These are phyloP conservation scores for Aldrovandia affinis DNA, from an alignment of 2,797 vertebrate genomes.

Conservation along the genomic window DNA sequence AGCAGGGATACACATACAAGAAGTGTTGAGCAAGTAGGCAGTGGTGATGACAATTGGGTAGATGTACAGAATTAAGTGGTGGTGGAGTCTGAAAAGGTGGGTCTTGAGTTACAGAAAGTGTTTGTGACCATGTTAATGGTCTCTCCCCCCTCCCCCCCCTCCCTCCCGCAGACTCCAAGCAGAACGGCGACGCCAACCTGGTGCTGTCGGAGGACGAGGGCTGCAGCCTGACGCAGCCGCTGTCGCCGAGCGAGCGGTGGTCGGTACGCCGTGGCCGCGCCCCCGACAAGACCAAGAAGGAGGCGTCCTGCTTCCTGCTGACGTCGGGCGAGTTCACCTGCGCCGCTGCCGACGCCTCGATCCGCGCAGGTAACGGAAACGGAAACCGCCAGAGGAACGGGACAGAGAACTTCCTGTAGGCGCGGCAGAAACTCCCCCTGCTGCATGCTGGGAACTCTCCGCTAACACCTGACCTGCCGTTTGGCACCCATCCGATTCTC, in stretches of 20 bases:
- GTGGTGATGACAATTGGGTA: too few species aligned
- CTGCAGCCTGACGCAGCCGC: slow-evolving; percentile 81
- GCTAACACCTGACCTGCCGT: too few species aligned
- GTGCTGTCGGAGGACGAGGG: slow-evolving; percentile 88
- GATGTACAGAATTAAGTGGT: too few species aligned
- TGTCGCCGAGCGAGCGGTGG: slow-evolving; percentile 78
- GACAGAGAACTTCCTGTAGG: slow-evolving; percentile 3
- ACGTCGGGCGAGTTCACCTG: slow-evolving; percentile 82
- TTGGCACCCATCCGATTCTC: too few species aligned
- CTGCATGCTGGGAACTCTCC: slow-evolving; percentile 14
- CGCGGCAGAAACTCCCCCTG: background rate
- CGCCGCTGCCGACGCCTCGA: slow-evolving; percentile 73
- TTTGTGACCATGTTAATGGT: background rate
- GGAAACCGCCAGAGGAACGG: slow-evolving; percentile 11
- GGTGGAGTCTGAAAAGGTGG: too few species aligned
- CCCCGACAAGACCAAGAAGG: slow-evolving; percentile 86
- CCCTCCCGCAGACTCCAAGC: slow-evolving; percentile 85
- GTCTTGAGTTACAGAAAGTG: too few species aligned
- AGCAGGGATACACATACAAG: too few species aligned
- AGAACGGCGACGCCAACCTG: slow-evolving; percentile 90
- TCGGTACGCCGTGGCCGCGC: slow-evolving; percentile 79
- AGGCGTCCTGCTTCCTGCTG: slow-evolving; percentile 88
- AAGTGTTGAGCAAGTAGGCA: too few species aligned
- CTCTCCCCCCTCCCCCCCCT: background rate
- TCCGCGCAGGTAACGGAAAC: slow-evolving; percentile 77